Conservation (phyloP, 2,888 invertebrate species). For the Keiferia lycopersicella region DNA sequence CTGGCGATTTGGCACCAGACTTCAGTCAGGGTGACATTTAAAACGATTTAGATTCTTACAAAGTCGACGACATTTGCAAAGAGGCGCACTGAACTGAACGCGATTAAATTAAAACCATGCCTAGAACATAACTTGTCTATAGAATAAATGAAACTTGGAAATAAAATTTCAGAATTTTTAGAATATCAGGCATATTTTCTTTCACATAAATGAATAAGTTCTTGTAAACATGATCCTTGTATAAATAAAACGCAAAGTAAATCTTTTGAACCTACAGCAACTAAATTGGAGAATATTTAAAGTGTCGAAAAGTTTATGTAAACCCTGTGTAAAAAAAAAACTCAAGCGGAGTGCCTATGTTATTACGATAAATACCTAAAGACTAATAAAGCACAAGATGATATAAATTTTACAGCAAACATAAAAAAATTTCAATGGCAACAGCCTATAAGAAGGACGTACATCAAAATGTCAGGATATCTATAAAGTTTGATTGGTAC, state of each 20-base stretch:
- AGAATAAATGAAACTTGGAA: too few species aligned
- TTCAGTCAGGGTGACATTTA: slow-evolving; percentile 12
- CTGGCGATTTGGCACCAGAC: background rate
- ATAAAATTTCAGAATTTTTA: too few species aligned
- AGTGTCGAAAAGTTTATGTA: too few species aligned
- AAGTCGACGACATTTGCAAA: slow-evolving; percentile 5
- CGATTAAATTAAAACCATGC: too few species aligned
- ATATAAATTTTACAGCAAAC: background rate
- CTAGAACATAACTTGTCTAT: background rate
- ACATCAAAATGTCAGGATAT: background rate
- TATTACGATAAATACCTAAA: background rate
- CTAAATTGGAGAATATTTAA: too few species aligned
- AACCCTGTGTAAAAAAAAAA: background rate
- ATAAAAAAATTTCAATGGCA: background rate
- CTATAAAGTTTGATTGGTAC: background rate
- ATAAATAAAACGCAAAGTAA: too few species aligned
- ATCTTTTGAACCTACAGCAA: too few species aligned
- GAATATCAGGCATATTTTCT: too few species aligned
- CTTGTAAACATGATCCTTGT: too few species aligned
- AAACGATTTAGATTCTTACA: slow-evolving; percentile 2
- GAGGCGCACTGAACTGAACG: background rate
- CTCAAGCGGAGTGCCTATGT: background rate
- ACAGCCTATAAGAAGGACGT: background rate
- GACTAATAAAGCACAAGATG: background rate
- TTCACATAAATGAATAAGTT: too few species aligned